A percentile compares a stretch with the other conserved stretches of the same genome.
Conservation (phyloP, 2,113 vertebrate species). For the Carollia perspicillata region DNA sequence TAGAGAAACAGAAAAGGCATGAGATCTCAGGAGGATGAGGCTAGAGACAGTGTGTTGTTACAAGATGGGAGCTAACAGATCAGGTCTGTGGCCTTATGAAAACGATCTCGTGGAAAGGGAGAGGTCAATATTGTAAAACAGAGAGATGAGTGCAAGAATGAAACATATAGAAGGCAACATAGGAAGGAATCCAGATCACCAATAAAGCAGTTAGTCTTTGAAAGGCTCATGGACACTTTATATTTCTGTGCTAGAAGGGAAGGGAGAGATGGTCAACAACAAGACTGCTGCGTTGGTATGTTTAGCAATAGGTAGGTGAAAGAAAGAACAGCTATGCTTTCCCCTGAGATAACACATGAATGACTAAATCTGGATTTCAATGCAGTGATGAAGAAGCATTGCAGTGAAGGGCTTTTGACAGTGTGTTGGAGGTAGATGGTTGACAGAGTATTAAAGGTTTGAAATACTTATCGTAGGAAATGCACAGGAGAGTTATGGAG, state of each 20-base stretch:
- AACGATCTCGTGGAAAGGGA: neutral
- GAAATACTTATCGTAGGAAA: neutral
- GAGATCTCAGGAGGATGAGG: neutral
- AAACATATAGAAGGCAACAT: neutral
- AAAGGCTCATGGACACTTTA: neutral
- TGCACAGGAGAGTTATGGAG: neutral
- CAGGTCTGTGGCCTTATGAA: neutral
- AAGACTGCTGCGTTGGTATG: neutral
- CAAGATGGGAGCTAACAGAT: neutral
- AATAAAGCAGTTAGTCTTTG: neutral
- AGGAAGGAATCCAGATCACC: neutral
- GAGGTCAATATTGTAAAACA: neutral
- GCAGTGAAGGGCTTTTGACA: neutral
- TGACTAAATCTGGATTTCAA: neutral
- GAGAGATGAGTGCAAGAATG: neutral
- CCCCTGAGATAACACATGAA: neutral
- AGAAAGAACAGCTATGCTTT: neutral
- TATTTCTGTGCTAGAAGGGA: neutral
- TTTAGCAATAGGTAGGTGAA: neutral
- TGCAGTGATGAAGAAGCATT: neutral
- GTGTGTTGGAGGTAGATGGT: neutral
- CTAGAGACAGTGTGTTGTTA: neutral
- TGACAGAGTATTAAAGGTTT: neutral
- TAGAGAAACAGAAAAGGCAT: neutral
- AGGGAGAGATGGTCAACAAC: neutral